Conservation (phyloP, 2,797 vertebrate genomes). For the Myotis pilosus region DNA sequence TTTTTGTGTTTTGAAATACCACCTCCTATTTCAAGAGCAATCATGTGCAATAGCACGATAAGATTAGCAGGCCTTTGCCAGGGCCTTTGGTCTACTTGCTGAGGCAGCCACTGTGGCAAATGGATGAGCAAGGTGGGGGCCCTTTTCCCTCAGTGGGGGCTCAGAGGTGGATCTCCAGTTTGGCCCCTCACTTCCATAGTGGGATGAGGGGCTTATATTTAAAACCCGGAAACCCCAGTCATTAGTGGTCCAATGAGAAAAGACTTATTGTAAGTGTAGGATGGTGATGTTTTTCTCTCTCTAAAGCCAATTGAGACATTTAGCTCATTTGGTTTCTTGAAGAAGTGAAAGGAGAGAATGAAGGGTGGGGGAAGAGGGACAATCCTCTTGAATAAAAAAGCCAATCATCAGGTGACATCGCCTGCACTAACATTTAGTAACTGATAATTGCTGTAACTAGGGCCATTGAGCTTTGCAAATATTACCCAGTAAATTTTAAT, state of each 20-base stretch:
- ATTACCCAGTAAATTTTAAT: slow-evolving; percentile 89
- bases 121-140: background rate
- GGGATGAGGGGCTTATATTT: background rate
- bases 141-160: background rate
- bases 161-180: background rate
- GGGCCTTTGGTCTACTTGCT: background rate
- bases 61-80: background rate
- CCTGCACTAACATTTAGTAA: slow-evolving; percentile 84
- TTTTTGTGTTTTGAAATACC: background rate
- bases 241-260: slow-evolving; percentile 50
- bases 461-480: slow-evolving; percentile 86
- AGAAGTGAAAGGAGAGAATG: slow-evolving; percentile 57
- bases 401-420: slow-evolving; percentile 79
- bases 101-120: background rate
- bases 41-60: background rate
- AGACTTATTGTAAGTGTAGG: slow-evolving; percentile 54
- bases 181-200: background rate
- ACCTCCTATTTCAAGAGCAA: background rate
- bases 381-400: slow-evolving; percentile 70
- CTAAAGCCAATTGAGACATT: slow-evolving; percentile 71
- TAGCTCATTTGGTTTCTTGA: slow-evolving; percentile 67
- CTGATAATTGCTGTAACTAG: slow-evolving; percentile 86
- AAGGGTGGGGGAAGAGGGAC: background rate
- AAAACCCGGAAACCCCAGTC: background rate
- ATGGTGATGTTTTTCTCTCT: slow-evolving; percentile 36